Evolutionary conservation across 2,888 invertebrate genomes (phyloP), one percentile per base, ranked within the genome.

Genomic region (Athetis lepigone): DNA sequence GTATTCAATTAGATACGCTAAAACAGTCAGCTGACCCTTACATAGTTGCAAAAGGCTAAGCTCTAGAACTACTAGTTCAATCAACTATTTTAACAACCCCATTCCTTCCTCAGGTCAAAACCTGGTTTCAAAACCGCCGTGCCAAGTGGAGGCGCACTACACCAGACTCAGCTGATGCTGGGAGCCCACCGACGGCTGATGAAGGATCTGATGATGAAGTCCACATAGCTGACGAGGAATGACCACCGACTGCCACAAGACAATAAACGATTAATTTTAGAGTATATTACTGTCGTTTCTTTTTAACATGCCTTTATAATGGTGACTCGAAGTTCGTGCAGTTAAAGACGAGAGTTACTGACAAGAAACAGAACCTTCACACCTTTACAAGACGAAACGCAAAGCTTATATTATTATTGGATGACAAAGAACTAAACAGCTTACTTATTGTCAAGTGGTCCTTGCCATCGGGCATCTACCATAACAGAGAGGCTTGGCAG

Each of bases 51-150:
- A n/a, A n/a, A n/a, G n/a, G n/a, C n/a, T n/a, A n/a, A n/a, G n/a
- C n/a, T n/a, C n/a, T n/a, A n/a, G n/a, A n/a, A n/a, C n/a, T n/a
- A n/a, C n/a, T n/a, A n/a, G n/a, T n/a, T n/a, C n/a, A 29, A 29
- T 11, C 29, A n/a, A n/a, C n/a, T n/a, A 9, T 29, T 29, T 11
- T 45, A 16, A 56, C 11, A 36, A 9, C 29, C 13, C 2, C 39
- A 21, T 27, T 42, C 6, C 23, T 70, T 71, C 42, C 70, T 29
- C 92, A 97, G 96, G 97, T 97, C 9, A 97, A 97, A 89, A 98
- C 98, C 0, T 97, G 97, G 97, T 97, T 97, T 87, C 97, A 97
- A 90, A 97, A 97, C 86, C 94, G 97, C 2, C 95, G 97, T 39
- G 97, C 97, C 11, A 97, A 97, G 90, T 97, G 97, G 97, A 95